Evolutionary conservation across 1,140 invertebrate genomes (phyloP), one percentile per base, ranked within the genome.

Genomic region (Harpegnathos saltator): DNA sequence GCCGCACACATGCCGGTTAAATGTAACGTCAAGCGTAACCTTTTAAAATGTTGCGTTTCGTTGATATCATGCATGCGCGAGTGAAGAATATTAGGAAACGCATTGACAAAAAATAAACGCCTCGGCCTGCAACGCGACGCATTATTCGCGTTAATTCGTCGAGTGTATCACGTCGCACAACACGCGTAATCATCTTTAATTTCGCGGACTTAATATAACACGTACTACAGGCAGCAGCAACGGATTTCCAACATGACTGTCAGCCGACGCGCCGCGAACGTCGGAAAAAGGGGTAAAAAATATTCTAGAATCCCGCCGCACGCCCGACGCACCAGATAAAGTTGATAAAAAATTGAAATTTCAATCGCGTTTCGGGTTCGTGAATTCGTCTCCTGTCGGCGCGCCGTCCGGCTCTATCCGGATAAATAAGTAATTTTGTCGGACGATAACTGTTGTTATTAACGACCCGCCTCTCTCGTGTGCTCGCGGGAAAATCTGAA

Each of bases 341-440:
- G 15, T 33, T 86, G n/a, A 87, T 87, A 29, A 77, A 87, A 78
- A 87, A 87, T 83, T 59, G 29, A 87, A 83, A 72, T 44, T 78
- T 72, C 38, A 83, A 87, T 86, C 85, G 38, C 52, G 17, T 63
- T 44, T 26, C 24, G 54, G n/a, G 7, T 33, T 12, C 29, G 56
- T n/a, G 29, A 52, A 81, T 84, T 48, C 38, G n/a, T 65, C 58
- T 63, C 24, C 62, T 62, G 29, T 2, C 1, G 3, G 15, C 12
- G 19, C 11, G 22, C 24, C 17, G n/a, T 5, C 52, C 17, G 22
- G 26, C 17, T 69, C 14, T 9, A 50, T 62, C 33, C n/a, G 52
- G 62, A 48, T 56, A 50, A 85, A 63, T 59, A 48, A 19, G 22
- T 62, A 50, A 75, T 75, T 38, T 68, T 63, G 58, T 44, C 24